A percentile compares a stretch with the other conserved stretches of the same genome.
These are phyloP conservation scores for Meta bourneti DNA, from an alignment of 2,888 invertebrate genomes.

Conservation along the genomic window DNA sequence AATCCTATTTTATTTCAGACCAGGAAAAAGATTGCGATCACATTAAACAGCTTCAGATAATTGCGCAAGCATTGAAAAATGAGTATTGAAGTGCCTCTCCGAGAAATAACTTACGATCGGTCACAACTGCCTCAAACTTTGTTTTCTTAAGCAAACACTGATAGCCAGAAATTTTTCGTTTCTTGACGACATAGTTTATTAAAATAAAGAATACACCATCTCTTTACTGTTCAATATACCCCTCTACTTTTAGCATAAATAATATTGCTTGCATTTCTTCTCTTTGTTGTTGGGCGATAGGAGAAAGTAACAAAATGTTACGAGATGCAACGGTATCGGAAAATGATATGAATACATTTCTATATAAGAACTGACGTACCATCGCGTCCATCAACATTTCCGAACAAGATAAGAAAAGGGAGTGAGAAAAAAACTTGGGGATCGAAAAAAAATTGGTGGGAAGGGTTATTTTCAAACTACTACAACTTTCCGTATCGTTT, in stretches of 20 bases:
- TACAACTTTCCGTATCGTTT: slow-evolving; percentile 35
- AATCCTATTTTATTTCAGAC: no score
- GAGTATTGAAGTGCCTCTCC: no score
- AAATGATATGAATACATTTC: slow-evolving; percentile 51
- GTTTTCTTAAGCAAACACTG: background rate
- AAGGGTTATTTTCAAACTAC: slow-evolving; percentile 15
- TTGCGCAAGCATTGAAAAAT: no score
- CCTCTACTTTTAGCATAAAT: slow-evolving; percentile 1
- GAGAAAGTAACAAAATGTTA: slow-evolving; percentile 30
- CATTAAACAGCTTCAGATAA: no score
- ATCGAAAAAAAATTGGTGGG: background rate
- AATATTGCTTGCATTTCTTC: slow-evolving; percentile 28
- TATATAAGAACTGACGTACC: slow-evolving; percentile 6
- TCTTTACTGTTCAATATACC: background rate
- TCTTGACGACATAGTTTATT: background rate
- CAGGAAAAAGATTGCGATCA: no score
- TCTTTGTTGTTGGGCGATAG: slow-evolving; percentile 23
- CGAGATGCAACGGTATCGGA: slow-evolving; percentile 44
- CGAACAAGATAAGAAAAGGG: slow-evolving; percentile 1
- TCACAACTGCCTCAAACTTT: background rate
- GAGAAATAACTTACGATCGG: no score
- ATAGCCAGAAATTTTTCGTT: background rate
- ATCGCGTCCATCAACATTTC: slow-evolving; percentile 4
- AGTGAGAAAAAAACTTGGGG: no score
- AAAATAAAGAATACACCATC: background rate